Evolutionary conservation across 1,140 invertebrate species (phyloP), one percentile per base, ranked within the genome.

Genomic region (Pissodes strobi): DNA sequence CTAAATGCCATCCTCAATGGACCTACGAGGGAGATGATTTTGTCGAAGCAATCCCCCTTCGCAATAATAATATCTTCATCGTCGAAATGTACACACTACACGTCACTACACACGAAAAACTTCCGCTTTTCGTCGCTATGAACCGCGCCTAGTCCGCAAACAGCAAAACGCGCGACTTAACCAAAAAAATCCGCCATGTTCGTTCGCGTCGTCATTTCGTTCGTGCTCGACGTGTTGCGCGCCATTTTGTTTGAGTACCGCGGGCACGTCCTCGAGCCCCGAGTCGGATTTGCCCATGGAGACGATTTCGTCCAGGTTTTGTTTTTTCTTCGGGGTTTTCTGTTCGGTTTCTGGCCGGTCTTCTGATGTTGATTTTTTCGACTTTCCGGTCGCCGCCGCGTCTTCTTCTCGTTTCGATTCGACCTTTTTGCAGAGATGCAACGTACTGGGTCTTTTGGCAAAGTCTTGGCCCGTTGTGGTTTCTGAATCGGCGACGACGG

Each of bases 111-210:
- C n/a, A n/a, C n/a, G 5, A 8, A 48, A 48, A 21, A 48, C 21
- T 48, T 8, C 9, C 10, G 17, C 25, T 9, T 38, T 30, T 10
- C 39, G 51, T 13, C 38, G 56, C 75, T 75, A 76, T 61, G 76
- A 82, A 72, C 81, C 81, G 55, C 81, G 78, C 22, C 80, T 76
- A 57, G 77, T 76, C 53, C 76, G 75, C 53, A 82, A 78, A 55
- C 82, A 83, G 69, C 81, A 83, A 78, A 79, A 82, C 18, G 79
- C 81, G 34, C 80, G 74, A 22, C 79, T 79, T 66, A 83, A 79
- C 65, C 74, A 78, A 57, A 52, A 64, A 34, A 82, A 80, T 43
- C 78, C 55, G 72, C 76, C 79, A 72, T 80, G 78, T 68, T 79
- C 23, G 69, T 75, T 59, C 37, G 61, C 53, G n/a, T 66, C 62